phyloP scores from a whole-genome alignment of 2,888 invertebrate genomes.

The Mythimna loreyi region DNA sequence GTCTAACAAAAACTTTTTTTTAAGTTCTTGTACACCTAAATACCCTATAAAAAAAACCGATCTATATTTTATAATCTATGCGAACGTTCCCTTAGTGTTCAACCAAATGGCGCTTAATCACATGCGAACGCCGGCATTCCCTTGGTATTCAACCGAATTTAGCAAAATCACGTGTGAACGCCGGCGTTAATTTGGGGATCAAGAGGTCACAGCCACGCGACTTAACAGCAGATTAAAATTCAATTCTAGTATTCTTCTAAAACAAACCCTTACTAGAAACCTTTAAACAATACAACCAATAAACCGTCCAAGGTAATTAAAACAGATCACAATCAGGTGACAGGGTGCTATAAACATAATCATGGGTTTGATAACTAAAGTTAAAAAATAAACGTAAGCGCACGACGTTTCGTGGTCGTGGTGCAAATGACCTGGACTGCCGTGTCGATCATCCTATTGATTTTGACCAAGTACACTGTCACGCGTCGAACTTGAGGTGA shows the following conservation, averaged over 20 bases:
- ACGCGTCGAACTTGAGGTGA: slow-evolving; percentile 28
- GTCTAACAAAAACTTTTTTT: no score
- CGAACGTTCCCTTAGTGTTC: no score
- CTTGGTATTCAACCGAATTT: no score
- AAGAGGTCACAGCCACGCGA: no score
- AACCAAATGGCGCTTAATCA: no score
- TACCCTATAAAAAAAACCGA: no score
- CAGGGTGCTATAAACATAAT: slow-evolving; percentile 56
- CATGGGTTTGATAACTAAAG: slow-evolving; percentile 44
- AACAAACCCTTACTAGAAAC: not conserved
- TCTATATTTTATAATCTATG: no score
- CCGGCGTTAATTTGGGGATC: no score
- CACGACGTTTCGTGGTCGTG: slow-evolving; percentile 73
- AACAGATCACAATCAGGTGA: slow-evolving; percentile 42
- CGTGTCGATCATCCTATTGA: slow-evolving; percentile 64
- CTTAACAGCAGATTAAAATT: not conserved
- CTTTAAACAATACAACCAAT: slow-evolving; percentile 33
- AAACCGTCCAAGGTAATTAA: slow-evolving; percentile 57
- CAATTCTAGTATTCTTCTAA: not conserved
- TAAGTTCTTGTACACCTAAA: no score
- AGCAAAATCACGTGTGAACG: no score
- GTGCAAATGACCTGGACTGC: slow-evolving; percentile 68
- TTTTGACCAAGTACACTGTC: slow-evolving; percentile 58
- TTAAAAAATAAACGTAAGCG: slow-evolving; percentile 40
- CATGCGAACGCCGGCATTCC: no score